Evolutionary conservation across 2,113 vertebrate species (phyloP).

Genomic region (Psilopogon haemacephalus): DNA sequence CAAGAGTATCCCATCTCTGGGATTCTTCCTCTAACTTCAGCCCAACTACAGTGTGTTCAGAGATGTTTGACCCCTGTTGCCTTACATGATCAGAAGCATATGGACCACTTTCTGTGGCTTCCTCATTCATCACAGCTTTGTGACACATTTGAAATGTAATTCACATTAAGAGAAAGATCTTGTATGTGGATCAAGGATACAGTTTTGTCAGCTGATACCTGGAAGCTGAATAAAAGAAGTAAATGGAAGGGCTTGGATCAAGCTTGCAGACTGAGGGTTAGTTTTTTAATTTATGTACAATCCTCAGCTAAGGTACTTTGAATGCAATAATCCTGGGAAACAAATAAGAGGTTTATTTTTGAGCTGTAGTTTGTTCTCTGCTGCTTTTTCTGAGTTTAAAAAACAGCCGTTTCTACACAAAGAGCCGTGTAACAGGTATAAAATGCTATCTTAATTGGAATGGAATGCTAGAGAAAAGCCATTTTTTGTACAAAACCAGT

Average conservation of each 20-base stretch:
- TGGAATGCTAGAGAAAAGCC: background rate
- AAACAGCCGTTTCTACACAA: background rate
- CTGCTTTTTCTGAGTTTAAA: background rate
- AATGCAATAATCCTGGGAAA: background rate
- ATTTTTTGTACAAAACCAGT: background rate
- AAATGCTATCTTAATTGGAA: background rate
- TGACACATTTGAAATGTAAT: rapidly evolving
- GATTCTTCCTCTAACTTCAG: background rate
- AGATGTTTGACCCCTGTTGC: background rate
- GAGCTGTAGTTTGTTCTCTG: background rate
- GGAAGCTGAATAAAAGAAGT: background rate
- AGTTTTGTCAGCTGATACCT: rapidly evolving
- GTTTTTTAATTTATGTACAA: background rate
- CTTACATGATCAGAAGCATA: rapidly evolving
- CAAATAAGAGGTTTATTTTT: rapidly evolving
- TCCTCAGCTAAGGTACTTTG: background rate
- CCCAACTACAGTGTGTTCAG: background rate
- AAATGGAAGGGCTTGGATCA: background rate
- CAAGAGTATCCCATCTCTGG: background rate
- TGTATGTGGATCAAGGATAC: rapidly evolving
- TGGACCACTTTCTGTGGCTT: background rate
- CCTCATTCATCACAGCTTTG: background rate
- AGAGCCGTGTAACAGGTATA: background rate
- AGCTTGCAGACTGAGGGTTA: background rate
- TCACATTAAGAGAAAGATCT: background rate